Evolutionary conservation across 2,113 vertebrate genomes (phyloP), one percentile per base, ranked within the genome.

Genomic region (Noctilio leporinus): DNA sequence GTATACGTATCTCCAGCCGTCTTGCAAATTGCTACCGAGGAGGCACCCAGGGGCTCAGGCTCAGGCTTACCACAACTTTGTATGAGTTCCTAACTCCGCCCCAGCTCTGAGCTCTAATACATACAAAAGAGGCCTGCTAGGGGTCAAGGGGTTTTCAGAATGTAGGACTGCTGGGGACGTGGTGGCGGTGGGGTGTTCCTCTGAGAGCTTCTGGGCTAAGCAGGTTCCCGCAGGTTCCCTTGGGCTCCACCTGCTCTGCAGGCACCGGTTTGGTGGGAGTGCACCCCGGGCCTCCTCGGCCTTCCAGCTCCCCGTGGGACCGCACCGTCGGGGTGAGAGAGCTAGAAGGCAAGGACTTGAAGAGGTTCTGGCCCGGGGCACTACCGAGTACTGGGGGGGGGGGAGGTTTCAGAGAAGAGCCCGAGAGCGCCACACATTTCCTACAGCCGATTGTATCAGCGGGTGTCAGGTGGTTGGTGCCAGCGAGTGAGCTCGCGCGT

Each of bases 401-500:
- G 92, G 69, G 87, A 38, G 87, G 82, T 43, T 90, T 94, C 90
- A 64, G 83, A 24, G 96, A 82, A 90, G 82, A 45, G 72, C 94
- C 7, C 49, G 26, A 7, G 78, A 40, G 94, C 72, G 70, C 78
- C 43, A 7, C 92, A 10, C 84, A 7, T 33, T 91, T 90, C 96
- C 94, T 82, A 51, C 43, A 3, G 78, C 64, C 35, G 97, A 82
- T 70, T 93, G 49, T 87, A 92, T 97, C 97, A 7, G 89, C 91
- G 82, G 16, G 3, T 64, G 96, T 88, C 97, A 88, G 96, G 97
- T 85, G 97, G 96, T 45, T 55, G 24, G 65, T 9, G 91, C 69
- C 11, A n/a, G 69, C 10, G 73, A 1, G 76, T 5, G 59, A 20
- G 69, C 1, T 86, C 15, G 86, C 40, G 73, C 51, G 30, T 1